A percentile compares a stretch with the other conserved stretches of the same genome.
Conservation (phyloP, 2,113 vertebrate species). For the Carettochelys insculpta region DNA sequence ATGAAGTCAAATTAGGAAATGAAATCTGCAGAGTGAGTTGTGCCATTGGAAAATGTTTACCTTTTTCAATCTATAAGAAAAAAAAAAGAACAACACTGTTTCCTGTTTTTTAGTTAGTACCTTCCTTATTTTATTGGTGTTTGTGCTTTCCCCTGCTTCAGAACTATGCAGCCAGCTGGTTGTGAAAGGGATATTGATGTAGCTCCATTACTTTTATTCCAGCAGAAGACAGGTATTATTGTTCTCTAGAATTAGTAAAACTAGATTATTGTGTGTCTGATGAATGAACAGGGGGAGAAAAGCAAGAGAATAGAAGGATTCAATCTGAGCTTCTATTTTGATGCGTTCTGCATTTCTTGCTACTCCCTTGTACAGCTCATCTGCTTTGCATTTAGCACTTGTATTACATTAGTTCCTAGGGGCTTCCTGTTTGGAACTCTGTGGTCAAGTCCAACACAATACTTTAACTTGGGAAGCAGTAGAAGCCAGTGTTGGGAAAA, state of each 20-base stretch:
- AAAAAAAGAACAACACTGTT: slow-evolving; percentile 8
- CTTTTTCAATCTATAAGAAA: slow-evolving; percentile 82
- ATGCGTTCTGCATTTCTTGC: not conserved
- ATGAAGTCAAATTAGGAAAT: slow-evolving; percentile 81
- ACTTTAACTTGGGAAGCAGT: not conserved
- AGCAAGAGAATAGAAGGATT: not conserved
- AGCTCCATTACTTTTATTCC: not conserved
- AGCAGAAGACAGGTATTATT: not conserved
- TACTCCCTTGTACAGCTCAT: not conserved
- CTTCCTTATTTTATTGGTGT: not conserved
- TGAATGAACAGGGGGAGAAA: not conserved
- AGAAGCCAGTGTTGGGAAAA: not conserved
- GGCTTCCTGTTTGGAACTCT: not conserved
- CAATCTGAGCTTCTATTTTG: not conserved
- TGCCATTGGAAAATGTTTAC: slow-evolving; percentile 77
- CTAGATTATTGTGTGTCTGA: not conserved
- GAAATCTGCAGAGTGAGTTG: slow-evolving; percentile 82
- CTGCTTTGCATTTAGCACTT: not conserved
- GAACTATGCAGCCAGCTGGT: not conserved
- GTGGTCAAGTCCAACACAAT: not conserved
- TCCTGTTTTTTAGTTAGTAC: not conserved
- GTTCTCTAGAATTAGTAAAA: not conserved
- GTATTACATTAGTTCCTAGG: not conserved
- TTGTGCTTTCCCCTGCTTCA: not conserved
- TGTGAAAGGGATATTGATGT: not conserved